Conservation (phyloP, 1,140 invertebrate genomes). For the Diorhabda sublineata region DNA sequence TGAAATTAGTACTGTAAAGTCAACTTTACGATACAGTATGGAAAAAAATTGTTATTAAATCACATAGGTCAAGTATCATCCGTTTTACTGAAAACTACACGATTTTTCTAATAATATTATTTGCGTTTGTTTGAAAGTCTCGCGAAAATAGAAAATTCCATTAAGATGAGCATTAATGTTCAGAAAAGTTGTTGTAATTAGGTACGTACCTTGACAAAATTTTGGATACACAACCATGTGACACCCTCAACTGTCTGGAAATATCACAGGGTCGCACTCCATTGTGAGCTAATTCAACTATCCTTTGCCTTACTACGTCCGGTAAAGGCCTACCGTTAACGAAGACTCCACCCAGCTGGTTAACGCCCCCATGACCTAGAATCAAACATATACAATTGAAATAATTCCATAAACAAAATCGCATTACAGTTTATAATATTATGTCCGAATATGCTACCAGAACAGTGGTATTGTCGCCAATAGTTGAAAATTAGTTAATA, state of each 20-base stretch:
- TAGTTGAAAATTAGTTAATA: too few relatives aligned
- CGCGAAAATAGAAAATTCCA: too few relatives aligned
- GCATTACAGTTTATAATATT: slow-evolving; percentile 13
- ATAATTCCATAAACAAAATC: slow-evolving; percentile 24
- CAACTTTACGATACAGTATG: too few relatives aligned
- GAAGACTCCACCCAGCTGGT: slow-evolving; percentile 94
- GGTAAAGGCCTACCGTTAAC: slow-evolving; percentile 93
- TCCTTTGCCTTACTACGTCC: slow-evolving; percentile 89
- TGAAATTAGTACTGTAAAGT: too few relatives aligned
- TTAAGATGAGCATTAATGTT: too few relatives aligned
- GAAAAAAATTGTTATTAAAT: too few relatives aligned
- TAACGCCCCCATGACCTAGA: slow-evolving; percentile 90
- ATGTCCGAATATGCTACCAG: background rate
- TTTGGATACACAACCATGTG: slow-evolving; percentile 91
- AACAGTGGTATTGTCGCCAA: too few relatives aligned
- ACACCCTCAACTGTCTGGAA: slow-evolving; percentile 83
- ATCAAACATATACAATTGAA: slow-evolving; percentile 28
- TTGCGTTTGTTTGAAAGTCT: too few relatives aligned
- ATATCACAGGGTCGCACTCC: slow-evolving; percentile 94
- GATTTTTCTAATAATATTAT: too few relatives aligned
- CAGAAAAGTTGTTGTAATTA: background rate
- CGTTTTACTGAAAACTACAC: too few relatives aligned
- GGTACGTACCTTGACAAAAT: slow-evolving; percentile 81
- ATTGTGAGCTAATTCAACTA: slow-evolving; percentile 93
- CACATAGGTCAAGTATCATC: too few relatives aligned